phyloP scores from a whole-genome alignment of 1,140 invertebrate species.

The Odontomachus brunneus region DNA sequence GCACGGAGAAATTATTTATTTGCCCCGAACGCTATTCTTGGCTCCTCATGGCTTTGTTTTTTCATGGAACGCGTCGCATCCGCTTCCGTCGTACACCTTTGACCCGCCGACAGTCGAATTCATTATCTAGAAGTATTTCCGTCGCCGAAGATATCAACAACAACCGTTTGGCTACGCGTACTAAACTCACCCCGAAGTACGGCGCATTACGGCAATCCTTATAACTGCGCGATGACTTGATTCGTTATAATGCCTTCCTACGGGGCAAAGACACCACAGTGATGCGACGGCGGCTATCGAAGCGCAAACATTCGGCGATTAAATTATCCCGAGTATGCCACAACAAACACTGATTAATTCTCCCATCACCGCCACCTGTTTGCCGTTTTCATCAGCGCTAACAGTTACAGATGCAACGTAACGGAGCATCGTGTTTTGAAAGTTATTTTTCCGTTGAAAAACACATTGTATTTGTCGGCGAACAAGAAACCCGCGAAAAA shows the following conservation, averaged over 20 bases:
- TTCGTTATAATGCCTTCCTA: constrained; percentile 46
- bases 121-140: constrained; percentile 67
- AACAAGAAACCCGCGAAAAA: background rate
- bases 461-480: background rate
- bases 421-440: background rate
- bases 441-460: background rate
- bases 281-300: constrained; percentile 28
- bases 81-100: constrained; percentile 41
- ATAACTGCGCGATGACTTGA: background rate
- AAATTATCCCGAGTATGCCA: constrained; percentile 13
- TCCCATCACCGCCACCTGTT: background rate
- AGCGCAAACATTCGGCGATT: constrained; percentile 28
- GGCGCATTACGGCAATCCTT: constrained; percentile 17
- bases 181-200: background rate
- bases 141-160: constrained; percentile 66
- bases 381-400: background rate
- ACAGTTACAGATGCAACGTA: background rate
- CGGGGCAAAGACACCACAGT: constrained; percentile 4
- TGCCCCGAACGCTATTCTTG: constrained; percentile 53
- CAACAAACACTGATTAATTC: background rate
- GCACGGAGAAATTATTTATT: constrained; percentile 64
- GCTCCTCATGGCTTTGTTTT: constrained; percentile 53
- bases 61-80: background rate
- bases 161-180: constrained; percentile 30
- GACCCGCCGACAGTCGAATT: constrained; percentile 60